Evolutionary conservation across 2,797 vertebrate species (phyloP).

Genomic region (Naso thynnoides): DNA sequence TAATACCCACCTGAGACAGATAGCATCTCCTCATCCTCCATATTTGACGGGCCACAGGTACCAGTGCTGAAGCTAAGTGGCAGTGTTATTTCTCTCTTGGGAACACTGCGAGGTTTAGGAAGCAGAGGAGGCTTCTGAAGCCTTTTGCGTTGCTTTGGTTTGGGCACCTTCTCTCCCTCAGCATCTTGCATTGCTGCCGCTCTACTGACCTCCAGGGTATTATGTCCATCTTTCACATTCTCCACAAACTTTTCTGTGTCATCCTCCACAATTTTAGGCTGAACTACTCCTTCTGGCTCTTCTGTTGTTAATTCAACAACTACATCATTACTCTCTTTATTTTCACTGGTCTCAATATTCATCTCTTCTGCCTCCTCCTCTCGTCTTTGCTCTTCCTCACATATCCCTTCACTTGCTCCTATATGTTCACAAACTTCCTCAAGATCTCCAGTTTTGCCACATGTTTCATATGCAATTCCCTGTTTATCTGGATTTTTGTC

Average conservation of each 20-base stretch:
- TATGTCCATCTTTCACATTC: slow-evolving; percentile 31
- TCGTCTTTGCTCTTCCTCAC: slow-evolving; percentile 28
- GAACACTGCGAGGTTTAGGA: slow-evolving; percentile 84
- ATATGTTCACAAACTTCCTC: slow-evolving; percentile 38
- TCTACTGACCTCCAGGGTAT: slow-evolving; percentile 27
- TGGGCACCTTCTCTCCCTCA: slow-evolving; percentile 44
- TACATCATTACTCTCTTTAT: slow-evolving; percentile 56
- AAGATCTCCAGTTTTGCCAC: slow-evolving; percentile 21
- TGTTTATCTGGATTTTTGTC: slow-evolving; percentile 26
- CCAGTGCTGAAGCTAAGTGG: slow-evolving; percentile 70
- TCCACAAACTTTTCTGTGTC: slow-evolving; percentile 42
- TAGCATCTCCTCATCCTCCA: slow-evolving; percentile 78
- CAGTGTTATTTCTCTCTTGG: slow-evolving; percentile 85
- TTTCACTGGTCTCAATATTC: slow-evolving; percentile 42
- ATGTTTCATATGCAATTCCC: slow-evolving; percentile 64
- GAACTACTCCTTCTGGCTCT: slow-evolving; percentile 53
- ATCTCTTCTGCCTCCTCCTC: slow-evolving; percentile 31
- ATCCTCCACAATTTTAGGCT: slow-evolving; percentile 62
- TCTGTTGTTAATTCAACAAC: slow-evolving; percentile 33
- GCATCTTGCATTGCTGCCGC: slow-evolving; percentile 21
- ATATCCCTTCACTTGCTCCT: slow-evolving; percentile 23
- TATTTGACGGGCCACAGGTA: slow-evolving; percentile 66
- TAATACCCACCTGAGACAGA: slow-evolving; percentile 75
- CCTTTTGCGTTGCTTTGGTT: slow-evolving; percentile 75
- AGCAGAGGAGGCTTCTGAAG: slow-evolving; percentile 79